Evolutionary conservation across 2,797 vertebrate genomes (phyloP).

Genomic region (Megalops cyprinoides): DNA sequence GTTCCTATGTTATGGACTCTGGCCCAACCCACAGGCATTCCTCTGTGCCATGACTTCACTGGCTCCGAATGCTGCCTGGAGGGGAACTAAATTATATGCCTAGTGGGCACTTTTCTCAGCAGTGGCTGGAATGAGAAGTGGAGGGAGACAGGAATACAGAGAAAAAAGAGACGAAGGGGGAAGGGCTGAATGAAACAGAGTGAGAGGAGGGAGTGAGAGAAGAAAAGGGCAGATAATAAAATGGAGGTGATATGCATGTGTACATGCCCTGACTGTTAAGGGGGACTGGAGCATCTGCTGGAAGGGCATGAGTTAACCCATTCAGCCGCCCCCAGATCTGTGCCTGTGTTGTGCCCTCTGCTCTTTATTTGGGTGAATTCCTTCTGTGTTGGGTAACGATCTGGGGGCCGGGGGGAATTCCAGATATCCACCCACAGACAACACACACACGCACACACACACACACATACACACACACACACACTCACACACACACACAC

Average conservation of each 20-base stretch:
- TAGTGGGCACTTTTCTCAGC: neutral
- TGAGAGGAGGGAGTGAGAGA: neutral
- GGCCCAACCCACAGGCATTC: conserved; percentile 25
- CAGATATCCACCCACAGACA: conserved; percentile 25
- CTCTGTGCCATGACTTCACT: conserved; percentile 33
- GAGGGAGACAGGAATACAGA: neutral
- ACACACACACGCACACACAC: neutral
- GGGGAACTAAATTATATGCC: neutral
- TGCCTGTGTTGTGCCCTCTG: neutral
- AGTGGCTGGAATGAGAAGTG: neutral
- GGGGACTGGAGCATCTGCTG: neutral
- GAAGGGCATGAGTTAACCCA: conserved; percentile 4
- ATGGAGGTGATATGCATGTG: neutral
- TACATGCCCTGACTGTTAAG: neutral
- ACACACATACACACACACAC: neutral
- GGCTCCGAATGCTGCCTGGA: conserved; percentile 10
- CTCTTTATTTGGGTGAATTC: conserved; percentile 30
- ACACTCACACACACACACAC: conserved; percentile 21
- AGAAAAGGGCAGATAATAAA: conserved; percentile 10
- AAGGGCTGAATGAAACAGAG: neutral
- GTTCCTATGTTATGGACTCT: neutral
- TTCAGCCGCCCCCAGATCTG: neutral
- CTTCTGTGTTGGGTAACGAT: conserved; percentile 32
- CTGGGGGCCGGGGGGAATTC: conserved; percentile 34
- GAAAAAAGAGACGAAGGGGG: neutral